phyloP scores from a whole-genome alignment of 2,797 vertebrate species.

The Halcyon smyrnensis region DNA sequence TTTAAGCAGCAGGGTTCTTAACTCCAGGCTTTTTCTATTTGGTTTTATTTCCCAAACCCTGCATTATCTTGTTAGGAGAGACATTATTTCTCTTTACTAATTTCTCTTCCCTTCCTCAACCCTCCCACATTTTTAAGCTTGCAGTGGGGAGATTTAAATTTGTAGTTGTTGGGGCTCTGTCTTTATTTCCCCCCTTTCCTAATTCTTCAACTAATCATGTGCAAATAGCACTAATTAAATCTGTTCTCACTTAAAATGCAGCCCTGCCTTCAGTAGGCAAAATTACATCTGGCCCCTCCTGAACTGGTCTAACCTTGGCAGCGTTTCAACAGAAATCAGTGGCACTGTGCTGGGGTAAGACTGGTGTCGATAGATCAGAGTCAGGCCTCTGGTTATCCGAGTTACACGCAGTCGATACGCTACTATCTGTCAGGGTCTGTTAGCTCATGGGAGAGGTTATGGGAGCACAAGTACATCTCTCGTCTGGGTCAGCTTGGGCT shows the following conservation, averaged over 20 bases:
- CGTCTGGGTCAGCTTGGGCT: neutral
- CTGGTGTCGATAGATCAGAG: neutral
- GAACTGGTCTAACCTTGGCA: neutral
- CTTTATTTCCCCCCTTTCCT: neutral
- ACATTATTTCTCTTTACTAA: conserved; percentile 54
- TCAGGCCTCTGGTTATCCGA: neutral
- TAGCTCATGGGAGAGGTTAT: neutral
- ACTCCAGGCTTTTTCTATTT: conserved; percentile 61
- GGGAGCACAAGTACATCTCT: neutral
- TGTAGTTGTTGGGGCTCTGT: neutral
- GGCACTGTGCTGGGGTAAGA: neutral
- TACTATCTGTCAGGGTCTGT: neutral
- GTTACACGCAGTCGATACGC: neutral
- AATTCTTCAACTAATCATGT: conserved; percentile 21
- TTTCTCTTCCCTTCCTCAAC: conserved; percentile 25
- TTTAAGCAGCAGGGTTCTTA: conserved; percentile 70
- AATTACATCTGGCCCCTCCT: conserved; percentile 2
- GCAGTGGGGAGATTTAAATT: neutral
- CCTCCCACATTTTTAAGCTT: neutral
- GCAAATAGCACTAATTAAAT: conserved; percentile 43
- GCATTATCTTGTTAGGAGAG: conserved; percentile 68
- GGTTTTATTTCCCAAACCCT: conserved; percentile 68
- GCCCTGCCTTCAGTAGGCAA: neutral
- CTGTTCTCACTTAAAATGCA: neutral
- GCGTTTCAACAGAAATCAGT: neutral